These are phyloP conservation scores for Stratiomys singularior DNA, from an alignment of 2,888 invertebrate genomes.

Conservation along the genomic window DNA sequence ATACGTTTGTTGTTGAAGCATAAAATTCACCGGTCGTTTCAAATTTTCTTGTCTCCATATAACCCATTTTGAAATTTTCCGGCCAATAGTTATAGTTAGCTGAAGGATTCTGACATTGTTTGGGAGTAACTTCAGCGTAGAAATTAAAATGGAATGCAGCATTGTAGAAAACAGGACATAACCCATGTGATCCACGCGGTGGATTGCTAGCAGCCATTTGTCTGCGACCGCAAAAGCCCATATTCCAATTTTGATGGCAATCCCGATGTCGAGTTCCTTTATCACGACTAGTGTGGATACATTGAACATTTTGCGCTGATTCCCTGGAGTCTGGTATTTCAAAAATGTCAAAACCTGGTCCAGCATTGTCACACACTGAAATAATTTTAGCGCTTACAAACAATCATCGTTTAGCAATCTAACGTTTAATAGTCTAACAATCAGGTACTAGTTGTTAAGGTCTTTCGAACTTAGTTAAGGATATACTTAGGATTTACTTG, in stretches of 20 bases:
- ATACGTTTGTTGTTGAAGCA: constrained; percentile 53
- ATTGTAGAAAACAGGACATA: constrained; percentile 56
- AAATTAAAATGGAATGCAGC: constrained; percentile 55
- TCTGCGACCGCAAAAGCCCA: constrained; percentile 56
- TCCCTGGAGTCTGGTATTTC: constrained; percentile 51
- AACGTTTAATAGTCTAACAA: too few species aligned
- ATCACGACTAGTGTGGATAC: constrained; percentile 55
- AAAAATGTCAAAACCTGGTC: constrained; percentile 55
- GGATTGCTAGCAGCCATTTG: constrained; percentile 54
- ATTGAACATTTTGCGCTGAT: constrained; percentile 56
- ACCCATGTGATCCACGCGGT: constrained; percentile 55
- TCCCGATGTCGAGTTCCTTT: constrained; percentile 55
- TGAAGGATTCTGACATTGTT: constrained; percentile 51
- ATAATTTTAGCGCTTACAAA: neutral
- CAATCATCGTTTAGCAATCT: too few species aligned
- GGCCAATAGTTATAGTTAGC: constrained; percentile 51
- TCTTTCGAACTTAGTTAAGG: too few species aligned
- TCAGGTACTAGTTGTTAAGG: too few species aligned
- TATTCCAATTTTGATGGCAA: constrained; percentile 57
- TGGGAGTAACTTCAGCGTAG: constrained; percentile 53
- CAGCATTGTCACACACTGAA: constrained; percentile 56
- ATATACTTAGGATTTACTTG: too few species aligned
- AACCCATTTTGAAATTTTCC: constrained; percentile 55
- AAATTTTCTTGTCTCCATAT: constrained; percentile 54
- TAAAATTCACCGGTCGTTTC: constrained; percentile 52